These are phyloP conservation scores for Uloborus diversus DNA, from an alignment of 1,140 invertebrate species.

Conservation along the genomic window DNA sequence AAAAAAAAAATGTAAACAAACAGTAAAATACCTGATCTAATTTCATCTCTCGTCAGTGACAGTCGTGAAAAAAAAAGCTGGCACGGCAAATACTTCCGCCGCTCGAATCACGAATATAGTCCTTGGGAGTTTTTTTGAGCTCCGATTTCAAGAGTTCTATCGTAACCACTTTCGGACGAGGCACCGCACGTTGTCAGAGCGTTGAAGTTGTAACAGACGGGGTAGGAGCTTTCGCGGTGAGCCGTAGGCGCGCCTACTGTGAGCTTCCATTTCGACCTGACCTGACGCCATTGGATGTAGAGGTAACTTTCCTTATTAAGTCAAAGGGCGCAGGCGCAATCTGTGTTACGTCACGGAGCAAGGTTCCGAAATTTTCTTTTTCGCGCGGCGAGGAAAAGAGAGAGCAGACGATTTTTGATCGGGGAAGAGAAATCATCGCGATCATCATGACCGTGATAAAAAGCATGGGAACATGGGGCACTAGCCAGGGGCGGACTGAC, in stretches of 20 bases:
- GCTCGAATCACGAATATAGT: not conserved
- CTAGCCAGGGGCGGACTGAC: too few species aligned
- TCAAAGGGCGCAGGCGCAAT: constrained; percentile 52
- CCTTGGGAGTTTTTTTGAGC: not conserved
- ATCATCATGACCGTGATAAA: not conserved
- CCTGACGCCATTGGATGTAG: constrained; percentile 54
- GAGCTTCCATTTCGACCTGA: constrained; percentile 28
- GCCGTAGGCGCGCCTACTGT: constrained; percentile 49
- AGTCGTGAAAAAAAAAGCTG: not conserved
- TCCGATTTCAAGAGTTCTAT: not conserved
- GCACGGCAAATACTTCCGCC: not conserved
- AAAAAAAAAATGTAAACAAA: constrained; percentile 35
- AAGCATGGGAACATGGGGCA: too few species aligned
- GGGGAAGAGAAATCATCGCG: not conserved
- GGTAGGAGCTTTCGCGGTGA: not conserved
- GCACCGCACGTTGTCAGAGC: constrained; percentile 31
- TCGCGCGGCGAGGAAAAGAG: not conserved
- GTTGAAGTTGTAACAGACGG: not conserved
- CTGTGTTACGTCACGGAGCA: constrained; percentile 27
- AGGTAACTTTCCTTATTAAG: constrained; percentile 56
- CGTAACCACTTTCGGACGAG: not conserved
- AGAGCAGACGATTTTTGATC: not conserved
- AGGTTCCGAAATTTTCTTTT: constrained; percentile 12
- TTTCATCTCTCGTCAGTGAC: constrained; percentile 8
- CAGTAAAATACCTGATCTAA: constrained; percentile 23